These are phyloP conservation scores for Amblyteles armatorius DNA, from an alignment of 2,888 invertebrate genomes.

Conservation along the genomic window DNA sequence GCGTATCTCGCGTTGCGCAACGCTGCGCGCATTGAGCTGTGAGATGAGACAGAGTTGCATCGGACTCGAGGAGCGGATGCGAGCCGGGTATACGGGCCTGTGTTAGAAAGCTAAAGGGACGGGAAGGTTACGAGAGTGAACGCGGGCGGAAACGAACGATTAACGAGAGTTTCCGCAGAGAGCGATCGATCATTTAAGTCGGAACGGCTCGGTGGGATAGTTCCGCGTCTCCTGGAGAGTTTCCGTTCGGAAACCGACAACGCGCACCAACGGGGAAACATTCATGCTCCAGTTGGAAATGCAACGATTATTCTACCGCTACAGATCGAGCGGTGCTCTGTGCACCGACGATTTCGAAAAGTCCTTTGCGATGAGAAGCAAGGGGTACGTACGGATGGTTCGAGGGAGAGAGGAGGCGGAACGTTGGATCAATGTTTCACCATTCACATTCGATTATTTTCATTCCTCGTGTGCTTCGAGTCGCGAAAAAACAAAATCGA, in stretches of 20 bases:
- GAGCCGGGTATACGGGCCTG: constrained; percentile 33
- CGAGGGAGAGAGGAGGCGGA: background rate
- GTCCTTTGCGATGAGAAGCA: constrained; percentile 9
- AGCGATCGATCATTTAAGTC: constrained; percentile 76
- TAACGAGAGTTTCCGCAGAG: constrained; percentile 78
- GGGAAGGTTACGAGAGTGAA: constrained; percentile 39
- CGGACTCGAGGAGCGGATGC: constrained; percentile 22
- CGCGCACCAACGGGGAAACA: constrained; percentile 42
- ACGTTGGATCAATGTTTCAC: background rate
- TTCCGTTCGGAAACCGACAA: constrained; percentile 53
- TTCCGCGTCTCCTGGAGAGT: constrained; percentile 19
- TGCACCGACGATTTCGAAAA: constrained; percentile 13
- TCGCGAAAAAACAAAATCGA: background rate
- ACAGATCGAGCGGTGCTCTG: constrained; percentile 17
- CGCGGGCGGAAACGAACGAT: constrained; percentile 75
- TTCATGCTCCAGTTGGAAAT: constrained; percentile 55
- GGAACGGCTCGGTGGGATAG: constrained; percentile 28
- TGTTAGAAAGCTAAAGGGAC: constrained; percentile 39
- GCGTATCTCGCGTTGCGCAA: constrained; percentile 59
- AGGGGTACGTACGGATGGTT: background rate
- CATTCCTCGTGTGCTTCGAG: background rate
- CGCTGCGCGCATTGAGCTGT: background rate
- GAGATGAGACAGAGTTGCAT: constrained; percentile 30
- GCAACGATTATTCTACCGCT: constrained; percentile 56
- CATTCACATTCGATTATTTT: constrained; percentile 6